Evolutionary conservation across 2,113 vertebrate species (phyloP).

Genomic region (Psittacus erithacus): DNA sequence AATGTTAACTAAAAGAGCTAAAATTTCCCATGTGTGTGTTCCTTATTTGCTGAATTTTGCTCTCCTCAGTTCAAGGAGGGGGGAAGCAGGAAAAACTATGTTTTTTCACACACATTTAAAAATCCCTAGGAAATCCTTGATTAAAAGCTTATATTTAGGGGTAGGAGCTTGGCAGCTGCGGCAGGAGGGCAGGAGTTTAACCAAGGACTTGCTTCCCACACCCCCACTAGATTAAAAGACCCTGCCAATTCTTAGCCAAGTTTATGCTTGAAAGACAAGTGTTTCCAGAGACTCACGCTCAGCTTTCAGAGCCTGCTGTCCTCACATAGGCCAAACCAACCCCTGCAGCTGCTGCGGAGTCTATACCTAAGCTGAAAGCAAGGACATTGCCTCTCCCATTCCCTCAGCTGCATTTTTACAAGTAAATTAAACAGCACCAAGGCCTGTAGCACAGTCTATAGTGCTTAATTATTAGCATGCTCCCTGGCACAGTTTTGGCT

Average conservation of each 20-base stretch:
- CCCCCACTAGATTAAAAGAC: neutral
- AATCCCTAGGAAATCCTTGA: neutral
- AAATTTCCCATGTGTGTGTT: neutral
- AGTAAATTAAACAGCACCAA: neutral
- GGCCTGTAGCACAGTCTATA: slow-evolving; percentile 1
- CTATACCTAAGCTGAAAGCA: neutral
- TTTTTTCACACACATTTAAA: neutral
- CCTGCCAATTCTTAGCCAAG: neutral
- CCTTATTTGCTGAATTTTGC: neutral
- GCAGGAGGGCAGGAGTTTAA: slow-evolving; percentile 16
- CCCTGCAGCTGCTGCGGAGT: neutral
- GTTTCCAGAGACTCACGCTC: neutral
- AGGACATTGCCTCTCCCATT: neutral
- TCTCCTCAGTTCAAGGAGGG: neutral
- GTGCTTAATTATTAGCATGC: slow-evolving; percentile 39
- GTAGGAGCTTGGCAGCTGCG: neutral
- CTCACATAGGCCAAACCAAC: neutral
- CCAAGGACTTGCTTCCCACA: slow-evolving; percentile 29
- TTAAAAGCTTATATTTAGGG: neutral
- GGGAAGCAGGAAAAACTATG: neutral
- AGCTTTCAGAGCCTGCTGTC: neutral
- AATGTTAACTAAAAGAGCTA: neutral
- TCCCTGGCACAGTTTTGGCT: slow-evolving; percentile 45
- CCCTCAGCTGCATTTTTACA: neutral
- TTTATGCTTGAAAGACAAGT: neutral